Evolutionary conservation across 2,888 invertebrate genomes (phyloP).

Genomic region (Zygaena filipendulae): DNA sequence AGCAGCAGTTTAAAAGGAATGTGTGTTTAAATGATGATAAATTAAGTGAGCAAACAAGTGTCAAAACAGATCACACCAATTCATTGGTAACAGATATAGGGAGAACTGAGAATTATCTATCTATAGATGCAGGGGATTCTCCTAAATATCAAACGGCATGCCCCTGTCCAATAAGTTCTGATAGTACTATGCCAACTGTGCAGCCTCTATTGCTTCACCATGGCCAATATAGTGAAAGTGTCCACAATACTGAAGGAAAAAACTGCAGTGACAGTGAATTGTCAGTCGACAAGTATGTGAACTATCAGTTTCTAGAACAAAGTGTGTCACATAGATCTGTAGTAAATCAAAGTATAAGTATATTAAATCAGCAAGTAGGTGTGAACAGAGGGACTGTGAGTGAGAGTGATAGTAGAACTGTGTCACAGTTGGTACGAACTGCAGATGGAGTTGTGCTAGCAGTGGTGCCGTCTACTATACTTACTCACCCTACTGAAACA

Average conservation of each 20-base stretch:
- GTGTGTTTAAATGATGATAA: constrained; percentile 26
- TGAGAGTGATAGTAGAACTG: constrained; percentile 39
- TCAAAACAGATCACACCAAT: constrained; percentile 37
- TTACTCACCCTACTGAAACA: constrained; percentile 31
- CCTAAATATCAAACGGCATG: constrained; percentile 45
- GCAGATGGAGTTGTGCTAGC: constrained; percentile 58
- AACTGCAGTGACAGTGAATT: constrained; percentile 46
- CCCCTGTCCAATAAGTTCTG: constrained; percentile 26
- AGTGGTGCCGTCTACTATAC: constrained; percentile 40
- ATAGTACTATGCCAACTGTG: constrained; percentile 42
- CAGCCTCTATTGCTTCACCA: constrained; percentile 35
- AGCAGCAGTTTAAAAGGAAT: constrained; percentile 41
- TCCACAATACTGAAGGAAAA: constrained; percentile 36
- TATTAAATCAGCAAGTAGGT: constrained; percentile 61
- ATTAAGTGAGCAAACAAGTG: no score
- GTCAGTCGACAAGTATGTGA: constrained; percentile 47
- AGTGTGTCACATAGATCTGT: constrained; percentile 62
- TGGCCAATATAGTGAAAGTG: constrained; percentile 44
- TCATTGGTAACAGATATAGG: constrained; percentile 29
- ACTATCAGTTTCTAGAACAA: constrained; percentile 65
- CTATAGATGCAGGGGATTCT: constrained; percentile 33
- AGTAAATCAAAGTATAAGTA: constrained; percentile 64
- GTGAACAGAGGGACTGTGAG: constrained; percentile 43
- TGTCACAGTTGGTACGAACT: constrained; percentile 52
- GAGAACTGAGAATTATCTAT: constrained; percentile 39